Percentiles rank a stretch among this genome's conserved stretches.
Conservation (phyloP, 2,888 invertebrate species). For the Nesidiocoris tenuis region DNA sequence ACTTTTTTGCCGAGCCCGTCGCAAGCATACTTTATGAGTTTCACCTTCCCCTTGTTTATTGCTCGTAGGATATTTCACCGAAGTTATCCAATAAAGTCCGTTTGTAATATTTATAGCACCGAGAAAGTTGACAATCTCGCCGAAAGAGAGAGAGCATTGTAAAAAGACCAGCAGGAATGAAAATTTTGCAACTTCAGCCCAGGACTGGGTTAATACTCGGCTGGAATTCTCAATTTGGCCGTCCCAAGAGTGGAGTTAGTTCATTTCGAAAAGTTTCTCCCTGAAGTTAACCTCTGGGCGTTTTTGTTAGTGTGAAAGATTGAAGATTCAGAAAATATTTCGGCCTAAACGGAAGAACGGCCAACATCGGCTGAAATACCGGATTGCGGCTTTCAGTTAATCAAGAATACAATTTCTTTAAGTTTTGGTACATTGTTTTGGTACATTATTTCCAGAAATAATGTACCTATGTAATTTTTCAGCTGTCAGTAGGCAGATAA, state of each 20-base stretch:
- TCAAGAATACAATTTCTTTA: too few relatives aligned
- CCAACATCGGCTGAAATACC: too few relatives aligned
- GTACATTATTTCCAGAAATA: too few relatives aligned
- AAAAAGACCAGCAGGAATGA: background rate
- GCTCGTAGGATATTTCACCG: background rate
- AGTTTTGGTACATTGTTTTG: too few relatives aligned
- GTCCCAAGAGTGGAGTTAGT: background rate
- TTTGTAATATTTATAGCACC: slow-evolving; percentile 13
- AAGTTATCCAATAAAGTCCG: slow-evolving; percentile 24
- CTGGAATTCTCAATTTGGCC: slow-evolving; percentile 20
- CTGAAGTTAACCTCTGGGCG: background rate
- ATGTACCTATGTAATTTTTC: too few relatives aligned
- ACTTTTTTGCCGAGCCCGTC: background rate
- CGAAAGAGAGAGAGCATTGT: background rate
- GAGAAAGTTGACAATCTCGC: slow-evolving; percentile 16
- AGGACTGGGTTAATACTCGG: background rate
- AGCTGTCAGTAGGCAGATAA: too few relatives aligned
- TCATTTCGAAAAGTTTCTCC: background rate
- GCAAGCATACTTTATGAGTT: slow-evolving; percentile 1
- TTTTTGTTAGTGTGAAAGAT: background rate
- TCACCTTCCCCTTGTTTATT: background rate
- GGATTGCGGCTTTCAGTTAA: too few relatives aligned
- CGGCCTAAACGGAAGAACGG: background rate
- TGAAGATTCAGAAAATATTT: background rate
- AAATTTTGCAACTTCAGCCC: slow-evolving; percentile 13